phyloP scores from a whole-genome alignment of 1,140 invertebrate genomes.

The Lepidurus couesii region DNA sequence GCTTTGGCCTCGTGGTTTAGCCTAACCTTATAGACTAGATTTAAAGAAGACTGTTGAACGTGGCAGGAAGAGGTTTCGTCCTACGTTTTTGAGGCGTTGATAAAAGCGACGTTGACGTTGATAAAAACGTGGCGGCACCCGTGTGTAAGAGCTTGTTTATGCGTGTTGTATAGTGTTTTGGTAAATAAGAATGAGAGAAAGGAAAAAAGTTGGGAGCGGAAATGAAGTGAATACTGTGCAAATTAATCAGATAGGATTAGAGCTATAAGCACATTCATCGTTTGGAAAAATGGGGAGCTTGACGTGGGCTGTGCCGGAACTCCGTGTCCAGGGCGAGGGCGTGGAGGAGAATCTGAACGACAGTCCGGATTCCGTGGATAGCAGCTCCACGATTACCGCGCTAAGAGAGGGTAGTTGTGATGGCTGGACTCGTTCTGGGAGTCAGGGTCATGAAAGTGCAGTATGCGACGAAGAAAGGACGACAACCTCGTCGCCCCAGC shows the following conservation, averaged over 20 bases:
- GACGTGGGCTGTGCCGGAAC: neutral
- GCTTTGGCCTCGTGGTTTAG: no score
- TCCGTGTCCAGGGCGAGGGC: neutral
- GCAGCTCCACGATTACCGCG: neutral
- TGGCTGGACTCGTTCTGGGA: neutral
- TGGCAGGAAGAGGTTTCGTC: constrained; percentile 16
- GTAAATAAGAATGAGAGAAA: no score
- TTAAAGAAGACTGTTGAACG: neutral
- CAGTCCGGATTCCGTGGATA: neutral
- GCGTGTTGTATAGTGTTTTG: no score
- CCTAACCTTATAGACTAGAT: neutral
- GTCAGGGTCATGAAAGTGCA: neutral
- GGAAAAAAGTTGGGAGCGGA: no score
- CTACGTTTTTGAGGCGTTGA: constrained; percentile 7
- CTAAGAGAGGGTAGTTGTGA: neutral
- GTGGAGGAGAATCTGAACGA: neutral
- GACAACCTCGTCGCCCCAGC: neutral
- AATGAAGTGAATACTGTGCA: no score
- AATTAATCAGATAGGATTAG: no score
- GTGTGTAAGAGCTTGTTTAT: no score
- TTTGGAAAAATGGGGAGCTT: neutral
- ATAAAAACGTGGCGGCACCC: neutral
- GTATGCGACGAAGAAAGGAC: neutral
- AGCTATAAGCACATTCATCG: no score
- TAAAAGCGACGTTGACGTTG: neutral